Percentiles rank a stretch among this genome's conserved stretches.
Conservation (phyloP, 2,113 vertebrate species). For the Gopherus flavomarginatus region DNA sequence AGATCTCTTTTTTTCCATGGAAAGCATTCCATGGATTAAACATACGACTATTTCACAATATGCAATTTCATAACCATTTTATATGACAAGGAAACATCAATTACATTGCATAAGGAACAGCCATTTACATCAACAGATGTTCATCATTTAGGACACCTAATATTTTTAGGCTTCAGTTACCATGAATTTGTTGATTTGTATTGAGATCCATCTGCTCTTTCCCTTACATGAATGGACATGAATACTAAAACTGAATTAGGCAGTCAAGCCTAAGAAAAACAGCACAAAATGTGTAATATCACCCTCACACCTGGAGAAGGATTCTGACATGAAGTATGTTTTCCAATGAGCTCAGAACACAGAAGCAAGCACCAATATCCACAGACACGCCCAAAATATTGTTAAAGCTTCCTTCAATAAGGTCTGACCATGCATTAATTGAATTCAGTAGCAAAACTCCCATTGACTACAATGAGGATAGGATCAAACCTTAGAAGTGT, state of each 20-base stretch:
- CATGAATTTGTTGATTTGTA: constrained; percentile 75
- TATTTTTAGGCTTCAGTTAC: constrained; percentile 76
- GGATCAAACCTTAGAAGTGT: background rate
- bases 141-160: constrained; percentile 72
- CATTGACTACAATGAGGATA: background rate
- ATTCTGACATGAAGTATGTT: constrained; percentile 60
- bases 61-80: constrained; percentile 66
- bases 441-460: background rate
- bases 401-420: background rate
- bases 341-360: constrained; percentile 66
- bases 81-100: constrained; percentile 63
- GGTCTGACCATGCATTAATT: background rate
- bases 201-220: constrained; percentile 76
- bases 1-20: background rate
- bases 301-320: constrained; percentile 61
- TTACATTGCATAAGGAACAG: constrained; percentile 60
- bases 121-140: constrained; percentile 80
- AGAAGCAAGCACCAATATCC: constrained; percentile 49
- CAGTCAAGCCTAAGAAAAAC: constrained; percentile 65
- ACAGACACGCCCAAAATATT: background rate
- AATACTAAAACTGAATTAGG: constrained; percentile 78
- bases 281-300: constrained; percentile 63
- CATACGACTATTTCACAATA: constrained; percentile 59
- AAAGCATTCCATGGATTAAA: constrained; percentile 53
- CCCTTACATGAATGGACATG: constrained; percentile 65